phyloP scores from a whole-genome alignment of 2,797 vertebrate species.

The Takifugu ocellatus region DNA sequence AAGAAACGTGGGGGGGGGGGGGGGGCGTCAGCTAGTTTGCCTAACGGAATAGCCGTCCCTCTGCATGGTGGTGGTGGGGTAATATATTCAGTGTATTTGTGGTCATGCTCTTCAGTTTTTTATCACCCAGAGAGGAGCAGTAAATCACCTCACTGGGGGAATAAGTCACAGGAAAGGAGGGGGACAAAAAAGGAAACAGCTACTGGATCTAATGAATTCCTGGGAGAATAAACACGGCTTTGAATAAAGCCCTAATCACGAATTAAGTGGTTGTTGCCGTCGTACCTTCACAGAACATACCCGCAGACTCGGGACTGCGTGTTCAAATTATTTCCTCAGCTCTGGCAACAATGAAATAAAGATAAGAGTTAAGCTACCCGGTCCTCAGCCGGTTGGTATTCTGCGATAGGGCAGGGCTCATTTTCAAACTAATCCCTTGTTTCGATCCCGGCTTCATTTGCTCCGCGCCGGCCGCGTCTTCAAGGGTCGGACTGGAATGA shows the following conservation, averaged over 20 bases:
- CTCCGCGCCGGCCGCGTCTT: conserved; percentile 44
- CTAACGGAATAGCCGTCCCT: conserved; percentile 82
- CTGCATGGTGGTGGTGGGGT: conserved; percentile 62
- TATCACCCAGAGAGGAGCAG: conserved; percentile 82
- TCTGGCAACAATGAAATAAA: conserved; percentile 59
- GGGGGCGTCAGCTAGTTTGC: conserved; percentile 76
- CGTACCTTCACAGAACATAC: conserved; percentile 75
- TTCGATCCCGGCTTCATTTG: conserved; percentile 63
- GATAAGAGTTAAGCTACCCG: conserved; percentile 62
- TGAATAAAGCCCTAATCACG: conserved; percentile 84
- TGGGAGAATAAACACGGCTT: conserved; percentile 81
- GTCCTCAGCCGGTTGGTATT: conserved; percentile 49
- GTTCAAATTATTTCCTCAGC: conserved; percentile 68
- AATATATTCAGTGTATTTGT: conserved; percentile 85
- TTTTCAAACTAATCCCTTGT: conserved; percentile 67
- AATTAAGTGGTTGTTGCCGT: conserved; percentile 83
- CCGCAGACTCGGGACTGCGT: conserved; percentile 61
- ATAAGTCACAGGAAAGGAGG: conserved; percentile 67
- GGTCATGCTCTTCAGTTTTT: conserved; percentile 84
- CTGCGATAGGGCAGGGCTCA: conserved; percentile 64
- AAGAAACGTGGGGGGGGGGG: conserved; percentile 68
- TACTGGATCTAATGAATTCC: conserved; percentile 85
- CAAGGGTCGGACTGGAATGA: conserved; percentile 57
- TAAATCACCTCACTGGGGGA: conserved; percentile 85
- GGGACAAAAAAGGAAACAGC: conserved; percentile 71